Base-by-base conservation (phyloP, 2,113 vertebrate species). In the Columbina picui region DNA sequence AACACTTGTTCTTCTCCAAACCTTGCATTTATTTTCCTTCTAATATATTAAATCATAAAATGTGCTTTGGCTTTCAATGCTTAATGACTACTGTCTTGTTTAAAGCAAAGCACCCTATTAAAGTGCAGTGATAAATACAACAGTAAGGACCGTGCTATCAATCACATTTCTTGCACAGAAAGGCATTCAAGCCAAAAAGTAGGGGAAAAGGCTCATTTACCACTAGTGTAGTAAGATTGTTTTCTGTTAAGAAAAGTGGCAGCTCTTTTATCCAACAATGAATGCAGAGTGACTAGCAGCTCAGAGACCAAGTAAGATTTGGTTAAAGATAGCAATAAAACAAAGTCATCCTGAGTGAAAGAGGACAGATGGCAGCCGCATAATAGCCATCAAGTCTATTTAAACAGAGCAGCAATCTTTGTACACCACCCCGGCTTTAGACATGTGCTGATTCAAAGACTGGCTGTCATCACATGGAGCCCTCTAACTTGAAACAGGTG, bases 301-400 rank as follows among this genome's bases (percentile, higher is more conserved):
- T 94, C 20, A 67, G 71, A 91, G 67, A 69, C 26, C 41, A 43
- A 70, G n/a, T 22, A 87, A 88, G 87, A 80, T 12, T 21, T 13
- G 41, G 70, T 64, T 84, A 41, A 77, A 92, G 71, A 69, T 6
- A 67, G 81, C 22, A 84, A 94, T 19, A 80, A 94, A 94, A 39
- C 61, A 2, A 92, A 94, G 65, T 76, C 47, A 53, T 12, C 2
- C 19, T 18, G n/a, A 26, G 39, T 84, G 71, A 83, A 94, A 64
- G n/a, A n/a, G 84, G 71, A 67, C 96, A 96, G 96, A 95, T 97
- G 95, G 95, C 81, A 91, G 73, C 53, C 71, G 65, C 90, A 95
- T 64, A 96, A 94, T 27, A 93, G 78, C 74, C 75, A 83, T 85
- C 63, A 88, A 84, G 74, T 55, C 88, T 70, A 84, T 81, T 92